Conservation (phyloP, 2,797 vertebrate species). For the Crocodylus rhombifer region DNA sequence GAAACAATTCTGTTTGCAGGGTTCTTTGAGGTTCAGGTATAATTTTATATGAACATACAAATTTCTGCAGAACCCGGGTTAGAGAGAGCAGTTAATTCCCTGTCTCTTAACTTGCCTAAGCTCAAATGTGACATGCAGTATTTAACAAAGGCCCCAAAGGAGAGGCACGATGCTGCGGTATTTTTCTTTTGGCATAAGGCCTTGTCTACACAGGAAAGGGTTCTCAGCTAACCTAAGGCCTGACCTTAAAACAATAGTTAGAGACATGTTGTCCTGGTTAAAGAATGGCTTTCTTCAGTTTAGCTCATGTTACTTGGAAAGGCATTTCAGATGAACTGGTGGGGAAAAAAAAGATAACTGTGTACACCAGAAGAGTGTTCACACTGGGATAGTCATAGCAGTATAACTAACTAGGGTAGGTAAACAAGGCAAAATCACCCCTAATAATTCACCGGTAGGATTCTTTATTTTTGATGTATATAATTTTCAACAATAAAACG, state of each 20-base stretch:
- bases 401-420: background rate
- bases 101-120: background rate
- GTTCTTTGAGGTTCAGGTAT: background rate
- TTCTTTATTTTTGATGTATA: background rate
- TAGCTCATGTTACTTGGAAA: background rate
- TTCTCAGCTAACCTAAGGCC: background rate
- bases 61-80: background rate
- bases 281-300: background rate
- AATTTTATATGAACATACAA: background rate
- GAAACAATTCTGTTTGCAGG: accelerated
- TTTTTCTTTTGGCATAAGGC: background rate
- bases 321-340: background rate
- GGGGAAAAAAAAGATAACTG: background rate
- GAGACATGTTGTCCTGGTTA: background rate
- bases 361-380: background rate
- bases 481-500: background rate
- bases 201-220: background rate
- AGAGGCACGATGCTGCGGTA: background rate
- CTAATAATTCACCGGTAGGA: background rate
- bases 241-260: background rate
- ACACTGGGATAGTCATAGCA: background rate
- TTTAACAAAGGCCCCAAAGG: background rate
- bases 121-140: background rate
- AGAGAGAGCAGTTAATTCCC: background rate
- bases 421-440: background rate